These are phyloP conservation scores for Ectemnius lituratus DNA, from an alignment of 2,888 invertebrate species.

Conservation along the genomic window DNA sequence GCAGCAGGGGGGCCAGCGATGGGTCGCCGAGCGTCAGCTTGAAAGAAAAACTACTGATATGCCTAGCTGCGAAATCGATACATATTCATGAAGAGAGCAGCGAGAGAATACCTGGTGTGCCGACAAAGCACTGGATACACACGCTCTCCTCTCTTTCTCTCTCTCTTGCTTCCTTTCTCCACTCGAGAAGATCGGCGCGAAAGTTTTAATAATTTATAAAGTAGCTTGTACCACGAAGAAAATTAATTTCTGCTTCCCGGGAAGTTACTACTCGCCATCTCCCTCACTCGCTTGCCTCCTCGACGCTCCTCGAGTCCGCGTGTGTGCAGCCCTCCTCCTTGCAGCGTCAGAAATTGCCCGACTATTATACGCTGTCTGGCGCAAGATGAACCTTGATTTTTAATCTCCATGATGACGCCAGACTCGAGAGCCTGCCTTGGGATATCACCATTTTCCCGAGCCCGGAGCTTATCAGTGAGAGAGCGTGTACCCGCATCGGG, in stretches of 20 bases:
- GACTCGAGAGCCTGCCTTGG: not conserved
- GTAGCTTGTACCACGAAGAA: conserved; percentile 28
- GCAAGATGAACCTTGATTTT: conserved; percentile 29
- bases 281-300: not conserved
- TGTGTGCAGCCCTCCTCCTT: not conserved
- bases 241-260: conserved; percentile 10
- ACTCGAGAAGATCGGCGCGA: conserved; percentile 29
- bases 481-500: too few relatives aligned
- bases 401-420: conserved; percentile 6
- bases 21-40: conserved; percentile 5
- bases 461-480: not conserved
- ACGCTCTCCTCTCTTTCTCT: not conserved
- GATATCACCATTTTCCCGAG: not conserved
- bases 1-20: too few relatives aligned
- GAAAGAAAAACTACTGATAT: conserved; percentile 41
- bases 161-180: conserved; percentile 17
- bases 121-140: conserved; percentile 30
- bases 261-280: conserved; percentile 38
- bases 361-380: conserved; percentile 23
- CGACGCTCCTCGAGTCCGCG: too few relatives aligned
- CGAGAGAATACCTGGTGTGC: not conserved
- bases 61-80: conserved; percentile 33
- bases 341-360: conserved; percentile 25
- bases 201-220: conserved; percentile 56
- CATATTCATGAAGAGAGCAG: conserved; percentile 44